Conservation (phyloP, 37 sponge, comb jelly and placozoan species). For the Spongia lamella region DNA sequence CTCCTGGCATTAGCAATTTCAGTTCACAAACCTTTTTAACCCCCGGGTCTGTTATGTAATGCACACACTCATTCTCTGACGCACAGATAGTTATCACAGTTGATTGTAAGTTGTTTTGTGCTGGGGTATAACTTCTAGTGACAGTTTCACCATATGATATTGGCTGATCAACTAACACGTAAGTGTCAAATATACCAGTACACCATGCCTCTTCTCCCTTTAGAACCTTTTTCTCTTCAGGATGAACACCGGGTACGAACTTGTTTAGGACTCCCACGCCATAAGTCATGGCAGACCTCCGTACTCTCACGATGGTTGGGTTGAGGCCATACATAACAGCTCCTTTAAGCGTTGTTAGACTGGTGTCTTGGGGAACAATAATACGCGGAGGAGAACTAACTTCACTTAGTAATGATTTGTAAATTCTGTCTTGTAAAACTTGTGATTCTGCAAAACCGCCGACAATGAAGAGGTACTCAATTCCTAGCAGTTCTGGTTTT, state of each 20-base stretch:
- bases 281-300: slow-evolving; percentile 80
- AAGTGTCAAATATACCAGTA: slow-evolving; percentile 80
- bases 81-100: slow-evolving; percentile 75
- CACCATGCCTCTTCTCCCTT: slow-evolving; percentile 81
- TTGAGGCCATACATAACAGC: slow-evolving; percentile 85
- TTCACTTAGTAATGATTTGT: slow-evolving; percentile 36
- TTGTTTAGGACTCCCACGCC: slow-evolving; percentile 79
- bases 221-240: slow-evolving; percentile 59
- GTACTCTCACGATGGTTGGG: slow-evolving; percentile 60
- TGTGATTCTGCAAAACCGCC: slow-evolving; percentile 85
- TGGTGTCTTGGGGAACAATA: slow-evolving; percentile 80
- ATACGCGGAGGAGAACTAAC: slow-evolving; percentile 22
- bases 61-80: slow-evolving; percentile 42
- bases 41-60: slow-evolving; percentile 73
- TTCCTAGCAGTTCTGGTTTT: slow-evolving; percentile 46
- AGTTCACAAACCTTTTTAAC: slow-evolving; percentile 68
- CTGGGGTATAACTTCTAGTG: slow-evolving; percentile 70
- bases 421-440: slow-evolving; percentile 60
- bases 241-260: slow-evolving; percentile 66
- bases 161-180: slow-evolving; percentile 71
- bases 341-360: slow-evolving; percentile 79
- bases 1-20: slow-evolving; percentile 52
- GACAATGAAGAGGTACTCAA: slow-evolving; percentile 71
- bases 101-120: slow-evolving; percentile 30
- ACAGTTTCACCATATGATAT: slow-evolving; percentile 61